phyloP scores from a whole-genome alignment of 2,113 vertebrate species.

The Tautogolabrus adspersus region DNA sequence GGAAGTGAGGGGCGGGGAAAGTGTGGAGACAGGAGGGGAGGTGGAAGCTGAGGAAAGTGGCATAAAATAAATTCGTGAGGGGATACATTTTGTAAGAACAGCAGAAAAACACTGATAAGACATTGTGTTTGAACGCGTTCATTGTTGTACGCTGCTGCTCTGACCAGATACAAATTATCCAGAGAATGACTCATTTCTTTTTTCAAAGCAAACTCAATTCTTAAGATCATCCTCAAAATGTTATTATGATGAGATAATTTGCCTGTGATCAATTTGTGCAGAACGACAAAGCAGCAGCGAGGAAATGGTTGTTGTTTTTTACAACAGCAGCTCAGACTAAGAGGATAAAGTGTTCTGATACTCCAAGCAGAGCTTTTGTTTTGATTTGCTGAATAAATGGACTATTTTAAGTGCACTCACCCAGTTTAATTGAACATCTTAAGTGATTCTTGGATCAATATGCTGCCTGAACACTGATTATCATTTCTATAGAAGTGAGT shows the following conservation, averaged over 20 bases:
- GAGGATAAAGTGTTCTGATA: constrained; percentile 8
- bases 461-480: constrained; percentile 20
- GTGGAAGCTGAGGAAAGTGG: no score
- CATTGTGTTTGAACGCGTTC: no score
- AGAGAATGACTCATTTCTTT: background rate
- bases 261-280: constrained; percentile 9
- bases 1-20: no score
- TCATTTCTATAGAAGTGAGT: constrained; percentile 15
- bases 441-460: constrained; percentile 30
- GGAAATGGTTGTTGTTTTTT: constrained; percentile 30
- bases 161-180: background rate
- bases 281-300: background rate
- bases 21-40: no score
- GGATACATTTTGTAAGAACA: no score
- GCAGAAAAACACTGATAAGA: no score
- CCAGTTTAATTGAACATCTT: constrained; percentile 27
- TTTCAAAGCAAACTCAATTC: background rate
- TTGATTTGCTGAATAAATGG: constrained; percentile 27
- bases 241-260: constrained; percentile 14
- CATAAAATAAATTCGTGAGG: no score
- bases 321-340: background rate
- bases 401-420: constrained; percentile 34
- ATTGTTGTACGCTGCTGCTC: no score
- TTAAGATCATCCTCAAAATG: background rate
- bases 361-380: constrained; percentile 24